Conservation (phyloP, 1,140 invertebrate species). For the Helicoverpa zea region DNA sequence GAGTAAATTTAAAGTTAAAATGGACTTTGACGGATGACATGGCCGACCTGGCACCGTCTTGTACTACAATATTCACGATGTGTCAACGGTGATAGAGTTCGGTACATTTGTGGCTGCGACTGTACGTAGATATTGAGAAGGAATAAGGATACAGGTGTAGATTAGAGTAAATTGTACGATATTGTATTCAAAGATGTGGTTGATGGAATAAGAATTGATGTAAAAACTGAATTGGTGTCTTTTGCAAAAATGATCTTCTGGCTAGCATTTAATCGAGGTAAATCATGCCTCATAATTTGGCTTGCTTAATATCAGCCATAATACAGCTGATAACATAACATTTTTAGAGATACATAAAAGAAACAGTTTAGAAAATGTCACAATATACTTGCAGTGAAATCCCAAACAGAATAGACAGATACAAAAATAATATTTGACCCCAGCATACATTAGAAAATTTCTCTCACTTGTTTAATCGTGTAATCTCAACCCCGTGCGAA, state of each 20-base stretch:
- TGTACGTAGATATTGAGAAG: slow-evolving; percentile 39
- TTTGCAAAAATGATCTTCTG: not conserved
- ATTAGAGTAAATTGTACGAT: not conserved
- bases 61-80: slow-evolving; percentile 74
- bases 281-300: too few species aligned
- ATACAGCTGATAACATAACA: too few species aligned
- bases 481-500: slow-evolving; percentile 73
- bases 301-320: too few species aligned
- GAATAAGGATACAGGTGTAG: not conserved
- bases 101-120: slow-evolving; percentile 46
- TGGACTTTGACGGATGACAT: slow-evolving; percentile 82
- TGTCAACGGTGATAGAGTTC: slow-evolving; percentile 64
- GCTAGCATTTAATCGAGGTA: too few species aligned
- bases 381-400: not conserved
- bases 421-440: slow-evolving; percentile 40
- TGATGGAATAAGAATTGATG: not conserved
- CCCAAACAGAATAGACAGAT: not conserved
- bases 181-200: not conserved
- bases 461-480: slow-evolving; percentile 63
- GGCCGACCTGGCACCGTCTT: slow-evolving; percentile 75
- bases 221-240: not conserved
- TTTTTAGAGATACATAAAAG: too few species aligned
- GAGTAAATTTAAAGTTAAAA: slow-evolving; percentile 80
- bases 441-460: slow-evolving; percentile 44
- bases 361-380: not conserved